Percentiles rank a stretch among this genome's conserved stretches.
phyloP scores from a whole-genome alignment of 2,113 vertebrate genomes.

The Propithecus coquereli region DNA sequence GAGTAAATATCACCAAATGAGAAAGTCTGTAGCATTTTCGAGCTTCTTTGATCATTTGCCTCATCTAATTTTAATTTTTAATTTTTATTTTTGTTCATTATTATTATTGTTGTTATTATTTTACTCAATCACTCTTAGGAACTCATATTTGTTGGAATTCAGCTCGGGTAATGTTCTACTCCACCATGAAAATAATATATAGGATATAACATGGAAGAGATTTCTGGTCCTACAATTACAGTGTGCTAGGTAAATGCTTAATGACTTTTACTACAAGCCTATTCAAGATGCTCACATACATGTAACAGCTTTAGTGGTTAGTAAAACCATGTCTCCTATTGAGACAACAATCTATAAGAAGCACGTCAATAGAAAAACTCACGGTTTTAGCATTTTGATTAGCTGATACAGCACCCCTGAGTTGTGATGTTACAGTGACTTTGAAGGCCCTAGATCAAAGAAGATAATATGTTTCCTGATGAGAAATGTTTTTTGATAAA shows the following conservation, averaged over 20 bases:
- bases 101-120: neutral
- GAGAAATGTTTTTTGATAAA: neutral
- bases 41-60: neutral
- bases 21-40: neutral
- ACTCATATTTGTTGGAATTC: neutral
- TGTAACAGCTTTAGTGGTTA: neutral
- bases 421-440: neutral
- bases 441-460: neutral
- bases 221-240: neutral
- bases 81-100: neutral
- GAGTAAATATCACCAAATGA: neutral
- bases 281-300: neutral
- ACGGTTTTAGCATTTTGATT: neutral
- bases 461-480: neutral
- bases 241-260: neutral
- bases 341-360: neutral
- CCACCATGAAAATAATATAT: neutral
- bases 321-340: neutral
- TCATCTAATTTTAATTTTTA: neutral
- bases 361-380: neutral
- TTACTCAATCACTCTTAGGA: neutral
- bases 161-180: neutral
- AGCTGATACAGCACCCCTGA: neutral
- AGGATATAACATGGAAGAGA: neutral
- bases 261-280: neutral